Evolutionary conservation across 1,140 invertebrate species (phyloP), one percentile per base, ranked within the genome.

Genomic region (Conopomorpha cramerella): DNA sequence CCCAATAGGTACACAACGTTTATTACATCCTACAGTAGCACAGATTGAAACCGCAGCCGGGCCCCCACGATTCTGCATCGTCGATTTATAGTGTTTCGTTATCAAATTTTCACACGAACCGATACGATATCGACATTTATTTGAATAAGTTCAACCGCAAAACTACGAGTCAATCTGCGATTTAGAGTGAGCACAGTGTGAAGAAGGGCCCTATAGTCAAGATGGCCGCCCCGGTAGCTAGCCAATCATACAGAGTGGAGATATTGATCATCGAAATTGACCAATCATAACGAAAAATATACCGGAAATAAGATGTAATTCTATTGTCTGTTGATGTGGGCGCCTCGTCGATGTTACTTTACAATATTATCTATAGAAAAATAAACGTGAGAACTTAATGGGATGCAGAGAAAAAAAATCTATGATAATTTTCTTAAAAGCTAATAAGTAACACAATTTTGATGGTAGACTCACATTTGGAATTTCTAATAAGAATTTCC

Each of bases 51-150:
- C 70, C 70, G 58, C 70, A 72, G 58, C 61, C 45, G 55, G 56
- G 43, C 53, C 51, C 58, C 50, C 53, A 53, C 58, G 56, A 63
- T 70, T 60, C 64, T 68, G 59, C 56, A 61, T 57, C 62, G 61
- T 68, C 65, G 63, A 70, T 73, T 63, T 55, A 65, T 65, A 62
- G 68, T n/a, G n/a, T 61, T 74, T 60, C 55, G 70, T 70, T 74
- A 72, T 74, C 66, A 72, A 74, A 74, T 72, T 74, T 74, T 74
- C 70, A 74, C 70, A 74, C 70, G 67, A 52, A 51, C 58, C 56
- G 55, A 51, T 29, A 62, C 66, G 61, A 71, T 66, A 74, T 71
- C 63, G 66, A 64, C 61, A n/a, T 74, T 67, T 74, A 74, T 74
- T 74, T 74, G 70, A 64, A 59, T 55, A 74, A 71, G 63, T 64